Evolutionary conservation across 2,888 invertebrate genomes (phyloP).

Genomic region (Stenichneumon culpator): DNA sequence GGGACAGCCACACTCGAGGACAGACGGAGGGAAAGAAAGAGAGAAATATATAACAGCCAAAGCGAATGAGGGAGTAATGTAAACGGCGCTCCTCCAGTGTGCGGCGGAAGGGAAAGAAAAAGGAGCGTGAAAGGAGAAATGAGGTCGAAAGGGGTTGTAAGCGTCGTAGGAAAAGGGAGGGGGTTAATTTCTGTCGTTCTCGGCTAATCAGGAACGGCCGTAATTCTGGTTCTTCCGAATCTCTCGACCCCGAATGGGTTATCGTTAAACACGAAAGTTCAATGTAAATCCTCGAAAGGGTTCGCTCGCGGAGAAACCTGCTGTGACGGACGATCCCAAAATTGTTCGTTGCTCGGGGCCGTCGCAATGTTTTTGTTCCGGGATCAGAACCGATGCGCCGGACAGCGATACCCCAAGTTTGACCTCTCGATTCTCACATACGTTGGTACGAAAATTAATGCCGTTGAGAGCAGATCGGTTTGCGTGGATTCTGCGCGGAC

Average conservation of each 20-base stretch:
- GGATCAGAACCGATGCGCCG: neutral
- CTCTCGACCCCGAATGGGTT: neutral
- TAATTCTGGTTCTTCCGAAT: neutral
- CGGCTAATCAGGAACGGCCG: neutral
- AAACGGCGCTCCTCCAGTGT: conserved; percentile 2
- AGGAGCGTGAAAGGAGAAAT: conserved; percentile 3
- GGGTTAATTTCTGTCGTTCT: conserved; percentile 14
- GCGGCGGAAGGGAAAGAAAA: conserved; percentile 7
- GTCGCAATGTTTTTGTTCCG: neutral
- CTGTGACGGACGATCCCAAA: neutral
- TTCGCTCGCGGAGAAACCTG: too few species aligned
- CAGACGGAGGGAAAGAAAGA: conserved; percentile 51
- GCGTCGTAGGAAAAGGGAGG: neutral
- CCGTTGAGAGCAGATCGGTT: neutral
- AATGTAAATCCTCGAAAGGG: conserved; percentile 2
- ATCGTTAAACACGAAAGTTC: neutral
- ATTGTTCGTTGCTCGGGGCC: neutral
- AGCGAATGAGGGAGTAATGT: conserved; percentile 30
- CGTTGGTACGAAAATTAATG: neutral
- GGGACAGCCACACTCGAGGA: conserved; percentile 30
- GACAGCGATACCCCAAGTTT: neutral
- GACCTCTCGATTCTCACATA: neutral
- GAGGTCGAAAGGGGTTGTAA: conserved; percentile 10
- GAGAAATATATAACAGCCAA: conserved; percentile 37
- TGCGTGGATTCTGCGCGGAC: neutral